A percentile compares a stretch with the other conserved stretches of the same genome.
Evolutionary conservation across 2,888 invertebrate species (phyloP).

Genomic region (Thymelicus sylvestris): DNA sequence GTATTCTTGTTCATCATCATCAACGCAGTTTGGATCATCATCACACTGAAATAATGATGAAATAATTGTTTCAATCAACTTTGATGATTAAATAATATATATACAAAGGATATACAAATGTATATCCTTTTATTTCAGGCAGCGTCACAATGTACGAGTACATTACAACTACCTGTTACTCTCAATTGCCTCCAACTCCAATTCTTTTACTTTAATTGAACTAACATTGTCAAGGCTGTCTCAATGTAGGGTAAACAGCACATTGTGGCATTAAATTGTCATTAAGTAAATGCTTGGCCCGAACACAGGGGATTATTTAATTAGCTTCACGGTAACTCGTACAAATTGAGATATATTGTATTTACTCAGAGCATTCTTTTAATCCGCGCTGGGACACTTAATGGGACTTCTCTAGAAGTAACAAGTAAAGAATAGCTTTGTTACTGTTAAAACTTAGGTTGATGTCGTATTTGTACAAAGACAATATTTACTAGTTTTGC

Average conservation of each 20-base stretch:
- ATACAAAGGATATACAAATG: too few relatives aligned
- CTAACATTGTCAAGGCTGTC: constrained; percentile 6
- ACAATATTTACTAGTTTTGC: too few relatives aligned
- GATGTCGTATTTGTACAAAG: too few relatives aligned
- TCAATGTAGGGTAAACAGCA: constrained; percentile 25
- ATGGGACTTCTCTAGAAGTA: constrained; percentile 23
- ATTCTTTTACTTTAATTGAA: constrained; percentile 13
- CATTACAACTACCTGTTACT: background rate
- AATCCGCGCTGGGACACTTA: constrained; percentile 32
- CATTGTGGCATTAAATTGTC: constrained; percentile 73
- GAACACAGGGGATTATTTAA: constrained; percentile 30
- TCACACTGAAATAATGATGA: too few relatives aligned
- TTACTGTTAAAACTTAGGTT: too few relatives aligned
- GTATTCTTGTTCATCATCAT: too few relatives aligned
- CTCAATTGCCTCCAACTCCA: background rate
- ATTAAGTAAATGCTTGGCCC: constrained; percentile 70
- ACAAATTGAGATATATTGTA: constrained; percentile 44
- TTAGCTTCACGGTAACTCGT: constrained; percentile 28
- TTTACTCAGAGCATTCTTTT: constrained; percentile 36
- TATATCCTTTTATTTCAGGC: too few relatives aligned
- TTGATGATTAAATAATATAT: too few relatives aligned
- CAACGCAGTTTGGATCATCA: too few relatives aligned
- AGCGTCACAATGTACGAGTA: background rate
- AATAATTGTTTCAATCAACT: too few relatives aligned
- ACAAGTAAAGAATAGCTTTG: constrained; percentile 14